phyloP scores from a whole-genome alignment of 2,888 invertebrate species.

The Tipula unca region DNA sequence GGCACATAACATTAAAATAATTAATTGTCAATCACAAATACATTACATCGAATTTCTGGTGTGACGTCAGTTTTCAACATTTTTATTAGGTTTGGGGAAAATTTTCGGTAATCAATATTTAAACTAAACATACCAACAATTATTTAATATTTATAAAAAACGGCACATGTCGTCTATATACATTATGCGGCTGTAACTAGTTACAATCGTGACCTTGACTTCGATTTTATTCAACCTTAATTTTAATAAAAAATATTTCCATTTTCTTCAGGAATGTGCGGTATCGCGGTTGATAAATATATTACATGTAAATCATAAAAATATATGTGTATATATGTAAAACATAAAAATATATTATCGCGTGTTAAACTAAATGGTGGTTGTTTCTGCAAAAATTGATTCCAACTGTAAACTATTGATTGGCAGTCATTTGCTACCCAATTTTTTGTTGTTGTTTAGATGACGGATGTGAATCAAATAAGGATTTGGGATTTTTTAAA shows the following conservation, averaged over 20 bases:
- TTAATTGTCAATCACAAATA: too few relatives aligned
- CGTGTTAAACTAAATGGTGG: not conserved
- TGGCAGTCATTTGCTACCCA: not conserved
- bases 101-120: not conserved
- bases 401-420: not conserved
- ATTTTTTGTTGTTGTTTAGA: not conserved
- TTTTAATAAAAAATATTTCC: not conserved
- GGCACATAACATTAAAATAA: too few relatives aligned
- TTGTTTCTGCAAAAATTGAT: not conserved
- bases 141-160: not conserved
- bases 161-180: not conserved
- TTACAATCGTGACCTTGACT: not conserved
- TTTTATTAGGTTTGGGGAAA: not conserved
- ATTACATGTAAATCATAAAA: not conserved
- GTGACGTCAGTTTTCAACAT: not conserved
- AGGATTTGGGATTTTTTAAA: not conserved
- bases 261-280: not conserved
- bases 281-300: not conserved
- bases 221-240: not conserved
- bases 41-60: too few relatives aligned
- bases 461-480: not conserved
- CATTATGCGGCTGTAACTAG: not conserved
- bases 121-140: not conserved
- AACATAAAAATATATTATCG: not conserved
- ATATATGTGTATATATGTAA: not conserved